Base-by-base conservation (phyloP, 2,888 invertebrate species). In the Ophion costatus region DNA sequence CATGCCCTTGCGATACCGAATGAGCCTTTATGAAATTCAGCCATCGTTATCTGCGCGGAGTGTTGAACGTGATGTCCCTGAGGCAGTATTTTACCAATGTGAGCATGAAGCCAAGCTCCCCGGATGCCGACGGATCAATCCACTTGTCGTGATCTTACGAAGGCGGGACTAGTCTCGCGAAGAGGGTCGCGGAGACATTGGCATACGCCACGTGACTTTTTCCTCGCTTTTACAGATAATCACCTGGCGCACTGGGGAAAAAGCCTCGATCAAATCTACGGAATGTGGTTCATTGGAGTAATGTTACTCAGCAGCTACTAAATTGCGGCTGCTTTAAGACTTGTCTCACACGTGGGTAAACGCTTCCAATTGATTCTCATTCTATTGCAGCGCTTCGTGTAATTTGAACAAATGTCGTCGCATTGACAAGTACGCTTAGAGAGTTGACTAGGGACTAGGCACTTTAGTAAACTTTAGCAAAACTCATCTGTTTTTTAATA, bases 101-200 rank as follows among this genome's bases (percentile, higher is more conserved):
- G 14, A 29, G 38, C 11, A 33, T 78, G 57, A 76, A 76, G 61
- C 3, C 38, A 67, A 38, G 56, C 56, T 38, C 20, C 24, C 45
- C 56, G 70, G 45, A 71, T 63, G 70, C 70, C 38, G n/a, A 69
- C 42, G 29, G 22, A 86, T 85, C 51, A 33, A 38, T 74, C 67
- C 42, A 70, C 24, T 76, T 70, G 42, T 76, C 75, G 51, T 33
- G 80, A 69, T 80, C n/a, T 67, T 75, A 69, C 45, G 51, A 3
- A 24, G 29, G 10, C 10, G 0, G n/a, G 29, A 59, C 45, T 17
- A 69, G 59, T 69, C 24, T 59, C 69, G 6, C 5, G 22, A 45
- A 42, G 42, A 73, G 14, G 2, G 1, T 10, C 56, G 11, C 3
- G 45, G 45, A 33, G 6, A 22, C 38, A 11, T 20, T 22, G 17